Evolutionary conservation across 2,888 invertebrate genomes (phyloP).

Genomic region (Epinotia brunnichana): DNA sequence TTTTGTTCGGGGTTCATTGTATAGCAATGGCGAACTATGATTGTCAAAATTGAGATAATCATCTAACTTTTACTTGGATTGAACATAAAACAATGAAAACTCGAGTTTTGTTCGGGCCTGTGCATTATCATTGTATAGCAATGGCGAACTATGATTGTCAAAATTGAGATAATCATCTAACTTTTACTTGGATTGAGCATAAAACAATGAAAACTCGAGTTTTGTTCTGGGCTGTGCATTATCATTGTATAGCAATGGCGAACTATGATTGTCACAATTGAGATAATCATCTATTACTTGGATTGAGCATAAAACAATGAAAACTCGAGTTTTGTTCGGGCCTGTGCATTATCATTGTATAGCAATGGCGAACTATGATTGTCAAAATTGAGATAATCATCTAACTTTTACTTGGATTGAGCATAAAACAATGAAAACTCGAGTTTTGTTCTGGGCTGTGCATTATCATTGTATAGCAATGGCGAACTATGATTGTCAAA

Average conservation of each 20-base stretch:
- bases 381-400: conserved; percentile 9
- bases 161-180: conserved; percentile 11
- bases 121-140: too few relatives aligned
- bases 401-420: background rate
- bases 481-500: background rate
- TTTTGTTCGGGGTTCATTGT: too few relatives aligned
- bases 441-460: background rate
- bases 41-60: conserved; percentile 9
- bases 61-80: background rate
- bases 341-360: too few relatives aligned
- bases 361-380: background rate
- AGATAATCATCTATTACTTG: background rate
- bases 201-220: background rate
- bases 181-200: background rate
- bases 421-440: background rate
- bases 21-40: background rate
- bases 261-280: background rate
- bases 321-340: background rate
- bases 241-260: too few relatives aligned
- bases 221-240: too few relatives aligned
- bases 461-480: too few relatives aligned
- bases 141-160: background rate
- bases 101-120: background rate
- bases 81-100: background rate
- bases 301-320: background rate